Evolutionary conservation across 2,797 vertebrate genomes (phyloP).

Genomic region (Myotis planiceps): DNA sequence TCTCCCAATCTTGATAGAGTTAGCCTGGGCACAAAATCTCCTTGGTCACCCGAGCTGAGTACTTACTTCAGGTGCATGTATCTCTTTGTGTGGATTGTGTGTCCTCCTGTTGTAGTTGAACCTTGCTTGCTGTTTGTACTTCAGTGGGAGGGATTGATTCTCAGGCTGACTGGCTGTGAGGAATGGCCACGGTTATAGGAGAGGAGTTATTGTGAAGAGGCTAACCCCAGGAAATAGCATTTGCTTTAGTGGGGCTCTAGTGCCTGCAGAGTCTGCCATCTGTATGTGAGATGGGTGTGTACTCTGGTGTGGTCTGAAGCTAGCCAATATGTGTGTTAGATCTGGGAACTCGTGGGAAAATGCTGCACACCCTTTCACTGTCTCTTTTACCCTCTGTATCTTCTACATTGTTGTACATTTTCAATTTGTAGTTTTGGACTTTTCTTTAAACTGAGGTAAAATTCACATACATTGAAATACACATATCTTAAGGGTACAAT

Average conservation of each 20-base stretch:
- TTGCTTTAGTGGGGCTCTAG: background rate
- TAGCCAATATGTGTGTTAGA: background rate
- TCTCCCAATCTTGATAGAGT: background rate
- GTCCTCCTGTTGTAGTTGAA: background rate
- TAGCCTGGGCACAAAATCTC: background rate
- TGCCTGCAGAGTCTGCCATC: background rate
- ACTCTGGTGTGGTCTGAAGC: background rate
- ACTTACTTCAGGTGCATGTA: background rate
- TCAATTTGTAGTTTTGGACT: background rate
- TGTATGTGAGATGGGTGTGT: background rate
- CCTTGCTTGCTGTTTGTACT: background rate
- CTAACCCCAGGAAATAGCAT: background rate
- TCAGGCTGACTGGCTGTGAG: background rate
- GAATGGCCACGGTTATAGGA: background rate
- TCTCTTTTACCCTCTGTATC: background rate
- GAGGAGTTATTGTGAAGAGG: background rate
- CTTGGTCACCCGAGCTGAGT: background rate
- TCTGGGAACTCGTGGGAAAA: background rate
- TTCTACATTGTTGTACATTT: background rate
- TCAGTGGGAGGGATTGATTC: background rate
- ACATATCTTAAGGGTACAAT: background rate
- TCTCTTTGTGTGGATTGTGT: background rate
- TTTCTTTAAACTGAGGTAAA: constrained; percentile 7
- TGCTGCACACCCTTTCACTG: background rate
- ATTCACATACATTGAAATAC: background rate